A percentile compares a stretch with the other conserved stretches of the same genome.
phyloP scores from a whole-genome alignment of 35 echinoderm and acorn worm species.

The Heliocidaris erythrogramma region DNA sequence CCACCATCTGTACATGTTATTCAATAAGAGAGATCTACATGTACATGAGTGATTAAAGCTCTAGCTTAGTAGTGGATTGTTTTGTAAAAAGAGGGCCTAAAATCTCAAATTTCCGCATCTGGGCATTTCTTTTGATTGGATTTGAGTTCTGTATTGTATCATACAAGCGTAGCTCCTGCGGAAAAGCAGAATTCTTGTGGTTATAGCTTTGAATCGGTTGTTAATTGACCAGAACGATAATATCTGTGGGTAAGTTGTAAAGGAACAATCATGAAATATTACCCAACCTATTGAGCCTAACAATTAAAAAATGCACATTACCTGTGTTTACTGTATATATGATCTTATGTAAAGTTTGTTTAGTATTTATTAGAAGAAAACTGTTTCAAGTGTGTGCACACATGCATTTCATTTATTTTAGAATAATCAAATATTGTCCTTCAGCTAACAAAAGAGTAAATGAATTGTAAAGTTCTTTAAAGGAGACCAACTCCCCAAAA shows the following conservation, averaged over 20 bases:
- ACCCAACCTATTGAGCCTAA: not conserved
- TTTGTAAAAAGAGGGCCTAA: not conserved
- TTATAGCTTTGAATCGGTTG: not conserved
- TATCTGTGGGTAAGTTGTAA: not conserved
- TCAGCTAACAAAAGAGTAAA: too few species aligned
- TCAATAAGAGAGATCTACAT: too few species aligned
- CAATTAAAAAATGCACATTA: too few species aligned
- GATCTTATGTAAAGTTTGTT: too few species aligned
- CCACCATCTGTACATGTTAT: too few species aligned
- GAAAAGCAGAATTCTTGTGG: not conserved
- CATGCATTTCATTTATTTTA: too few species aligned
- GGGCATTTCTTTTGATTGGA: not conserved
- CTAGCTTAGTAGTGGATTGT: not conserved
- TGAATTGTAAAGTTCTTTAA: too few species aligned
- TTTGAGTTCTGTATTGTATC: not conserved
- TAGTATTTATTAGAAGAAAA: too few species aligned
- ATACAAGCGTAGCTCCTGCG: not conserved
- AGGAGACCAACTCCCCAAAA: too few species aligned
- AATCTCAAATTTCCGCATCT: slow-evolving; percentile 6
- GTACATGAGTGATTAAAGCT: not conserved
- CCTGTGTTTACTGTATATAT: too few species aligned
- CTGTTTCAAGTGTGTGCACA: too few species aligned
- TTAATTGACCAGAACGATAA: not conserved
- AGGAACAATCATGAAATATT: not conserved
- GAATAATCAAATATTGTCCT: too few species aligned